phyloP scores from a whole-genome alignment of 2,888 invertebrate genomes.

The Dicycla oo region DNA sequence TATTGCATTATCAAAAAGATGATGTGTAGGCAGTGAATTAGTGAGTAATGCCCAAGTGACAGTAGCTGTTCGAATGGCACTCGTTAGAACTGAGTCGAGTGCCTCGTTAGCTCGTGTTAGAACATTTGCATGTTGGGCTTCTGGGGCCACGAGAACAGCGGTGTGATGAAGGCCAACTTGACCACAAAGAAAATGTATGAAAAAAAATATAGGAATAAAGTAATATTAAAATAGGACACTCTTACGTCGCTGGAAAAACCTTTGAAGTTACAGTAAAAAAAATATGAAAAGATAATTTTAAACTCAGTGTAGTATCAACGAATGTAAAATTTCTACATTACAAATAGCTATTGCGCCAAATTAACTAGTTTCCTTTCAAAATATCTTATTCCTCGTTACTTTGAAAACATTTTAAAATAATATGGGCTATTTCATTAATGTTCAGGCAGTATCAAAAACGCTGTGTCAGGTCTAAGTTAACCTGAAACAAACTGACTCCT shows the following conservation, averaged over 20 bases:
- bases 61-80: slow-evolving; percentile 50
- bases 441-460: no score
- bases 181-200: background rate
- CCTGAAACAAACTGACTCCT: no score
- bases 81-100: slow-evolving; percentile 60
- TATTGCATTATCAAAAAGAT: slow-evolving; percentile 18
- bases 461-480: no score
- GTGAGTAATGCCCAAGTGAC: slow-evolving; percentile 40
- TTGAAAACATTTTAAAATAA: no score
- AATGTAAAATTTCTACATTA: background rate
- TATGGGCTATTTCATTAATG: no score
- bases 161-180: no score
- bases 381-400: no score
- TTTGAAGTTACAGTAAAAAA: background rate
- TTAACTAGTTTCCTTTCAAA: no score
- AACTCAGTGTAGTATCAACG: no score
- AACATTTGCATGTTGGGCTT: slow-evolving; percentile 55
- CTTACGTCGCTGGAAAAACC: background rate
- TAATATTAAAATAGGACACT: no score
- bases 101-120: slow-evolving; percentile 60
- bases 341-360: no score
- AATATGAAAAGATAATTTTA: no score
- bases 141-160: slow-evolving; percentile 4
- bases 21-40: slow-evolving; percentile 14
- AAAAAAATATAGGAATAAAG: background rate